Evolutionary conservation across 2,797 vertebrate genomes (phyloP).

Genomic region (Phoeniculus purpureus): DNA sequence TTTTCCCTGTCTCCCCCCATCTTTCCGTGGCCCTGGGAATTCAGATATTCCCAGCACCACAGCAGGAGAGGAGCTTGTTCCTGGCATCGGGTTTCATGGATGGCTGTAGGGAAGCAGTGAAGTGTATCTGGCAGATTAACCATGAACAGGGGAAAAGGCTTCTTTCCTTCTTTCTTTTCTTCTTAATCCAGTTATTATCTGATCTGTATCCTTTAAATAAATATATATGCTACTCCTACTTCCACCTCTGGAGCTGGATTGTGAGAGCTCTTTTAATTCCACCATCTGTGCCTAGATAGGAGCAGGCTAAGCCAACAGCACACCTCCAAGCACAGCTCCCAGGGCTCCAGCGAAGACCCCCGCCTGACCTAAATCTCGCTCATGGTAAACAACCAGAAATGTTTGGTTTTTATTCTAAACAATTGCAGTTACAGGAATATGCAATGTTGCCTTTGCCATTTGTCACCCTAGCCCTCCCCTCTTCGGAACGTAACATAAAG

Average conservation of each 20-base stretch:
- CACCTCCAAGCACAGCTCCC: neutral
- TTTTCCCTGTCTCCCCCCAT: neutral
- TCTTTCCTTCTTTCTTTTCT: slow-evolving; percentile 6
- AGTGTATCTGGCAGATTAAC: slow-evolving; percentile 1
- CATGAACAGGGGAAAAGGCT: neutral
- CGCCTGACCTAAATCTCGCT: neutral
- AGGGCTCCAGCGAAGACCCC: neutral
- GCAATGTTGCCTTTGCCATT: slow-evolving; percentile 3
- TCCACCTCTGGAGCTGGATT: neutral
- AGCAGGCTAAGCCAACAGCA: neutral
- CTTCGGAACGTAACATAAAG: neutral
- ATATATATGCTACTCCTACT: neutral
- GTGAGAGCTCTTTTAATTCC: slow-evolving; percentile 20
- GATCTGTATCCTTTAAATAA: slow-evolving; percentile 33
- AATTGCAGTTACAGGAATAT: neutral
- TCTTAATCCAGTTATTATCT: slow-evolving; percentile 37
- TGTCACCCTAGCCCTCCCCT: neutral
- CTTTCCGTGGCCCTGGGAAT: slow-evolving; percentile 24
- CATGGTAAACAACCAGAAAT: neutral
- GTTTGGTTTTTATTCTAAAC: neutral
- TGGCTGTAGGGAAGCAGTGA: neutral
- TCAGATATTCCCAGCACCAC: neutral
- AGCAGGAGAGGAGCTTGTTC: neutral
- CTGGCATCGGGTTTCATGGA: slow-evolving; percentile 34
- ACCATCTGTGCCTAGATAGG: neutral